A percentile compares a stretch with the other conserved stretches of the same genome.
phyloP scores from a whole-genome alignment of 2,888 invertebrate species.

The Dendrolimus pini region DNA sequence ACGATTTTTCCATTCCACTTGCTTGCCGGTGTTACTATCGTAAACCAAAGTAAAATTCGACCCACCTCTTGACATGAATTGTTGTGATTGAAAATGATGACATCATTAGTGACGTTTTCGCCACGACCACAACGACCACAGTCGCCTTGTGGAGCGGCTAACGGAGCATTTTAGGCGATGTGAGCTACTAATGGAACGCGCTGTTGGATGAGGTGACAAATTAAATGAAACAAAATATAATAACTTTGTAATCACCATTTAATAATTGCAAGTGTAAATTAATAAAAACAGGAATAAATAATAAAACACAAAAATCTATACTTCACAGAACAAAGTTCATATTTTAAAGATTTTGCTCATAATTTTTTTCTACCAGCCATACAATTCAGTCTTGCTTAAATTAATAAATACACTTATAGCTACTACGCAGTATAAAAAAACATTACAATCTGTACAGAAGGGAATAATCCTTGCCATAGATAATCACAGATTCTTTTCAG shows the following conservation, averaged over 20 bases:
- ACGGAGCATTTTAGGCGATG: too few species aligned
- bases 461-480: neutral
- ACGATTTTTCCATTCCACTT: too few species aligned
- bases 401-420: neutral
- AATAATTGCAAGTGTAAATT: neutral
- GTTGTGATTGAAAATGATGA: too few species aligned
- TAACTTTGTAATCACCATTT: neutral
- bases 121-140: too few species aligned
- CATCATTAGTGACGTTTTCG: too few species aligned
- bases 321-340: neutral
- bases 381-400: neutral
- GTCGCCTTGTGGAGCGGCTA: too few species aligned
- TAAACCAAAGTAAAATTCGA: too few species aligned
- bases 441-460: neutral
- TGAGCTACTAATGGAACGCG: too few species aligned
- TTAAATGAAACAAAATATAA: neutral
- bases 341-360: neutral
- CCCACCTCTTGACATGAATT: too few species aligned
- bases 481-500: neutral
- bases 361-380: neutral
- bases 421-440: neutral
- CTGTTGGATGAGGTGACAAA: neutral
- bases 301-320: neutral
- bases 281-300: neutral
- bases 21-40: too few species aligned